Evolutionary conservation across 2,797 vertebrate genomes (phyloP), one percentile per base, ranked within the genome.

Genomic region (Siniperca undulata): DNA sequence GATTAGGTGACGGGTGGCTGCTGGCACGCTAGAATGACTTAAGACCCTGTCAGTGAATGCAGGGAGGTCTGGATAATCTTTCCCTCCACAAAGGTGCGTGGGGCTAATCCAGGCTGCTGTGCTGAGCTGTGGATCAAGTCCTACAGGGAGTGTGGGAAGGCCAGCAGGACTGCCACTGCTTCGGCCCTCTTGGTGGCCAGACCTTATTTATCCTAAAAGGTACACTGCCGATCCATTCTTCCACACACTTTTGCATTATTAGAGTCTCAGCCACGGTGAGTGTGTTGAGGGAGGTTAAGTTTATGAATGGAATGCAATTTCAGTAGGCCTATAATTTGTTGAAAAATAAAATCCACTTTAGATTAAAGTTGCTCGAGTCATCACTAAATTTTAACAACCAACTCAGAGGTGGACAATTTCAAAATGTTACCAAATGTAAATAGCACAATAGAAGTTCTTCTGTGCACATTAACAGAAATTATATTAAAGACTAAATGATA

Each of bases 31-130:
- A 94, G 88, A 95, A 85, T 94, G 93, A 96, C 87, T 96, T 95
- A 95, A 95, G 93, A 95, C 91, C 93, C 93, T 88, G 91, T 90
- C 86, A 92, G 88, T 95, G 92, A 95, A 95, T 94, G 91, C 94
- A 94, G 94, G 94, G 95, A 96, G 95, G 95, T 95, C 95, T 90
- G 85, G 94, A 92, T 96, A 95, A 96, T 96, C 95, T 95, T 89
- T 90, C 91, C 89, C 92, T 89, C 94, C 94, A 95, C 92, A 95
- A 96, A 96, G 92, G 95, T 95, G 95, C 78, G 88, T 89, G 84
- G 94, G 93, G 92, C 92, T 96, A 96, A 96, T 96, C 96, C 93
- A 88, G 84, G 92, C 89, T 73, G 87, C 94, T 90, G 93, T 86
- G 85, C 88, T 94, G 93, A 95, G 91, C 92, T 73, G 83, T 91